These are phyloP conservation scores for Helobdella robusta DNA, from an alignment of 2,888 invertebrate species.

Conservation along the genomic window DNA sequence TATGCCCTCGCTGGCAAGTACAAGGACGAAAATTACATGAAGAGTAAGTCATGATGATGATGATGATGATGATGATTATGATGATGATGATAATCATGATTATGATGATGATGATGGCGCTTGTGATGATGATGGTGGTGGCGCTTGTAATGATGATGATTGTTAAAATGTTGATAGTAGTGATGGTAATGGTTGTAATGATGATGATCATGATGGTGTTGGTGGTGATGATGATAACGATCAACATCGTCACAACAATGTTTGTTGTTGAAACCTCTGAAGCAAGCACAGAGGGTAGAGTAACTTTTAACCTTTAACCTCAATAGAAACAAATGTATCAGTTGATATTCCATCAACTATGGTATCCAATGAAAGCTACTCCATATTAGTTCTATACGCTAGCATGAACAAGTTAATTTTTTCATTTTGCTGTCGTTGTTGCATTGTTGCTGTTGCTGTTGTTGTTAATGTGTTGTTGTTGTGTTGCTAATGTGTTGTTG, in stretches of 20 bases:
- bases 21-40: not conserved
- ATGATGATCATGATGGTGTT: no score
- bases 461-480: not conserved
- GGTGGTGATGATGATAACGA: no score
- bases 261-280: no score
- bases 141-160: no score
- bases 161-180: not conserved
- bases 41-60: not conserved
- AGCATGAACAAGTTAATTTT: constrained; percentile 6
- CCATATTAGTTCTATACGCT: not conserved
- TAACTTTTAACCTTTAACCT: not conserved
- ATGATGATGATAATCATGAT: no score
- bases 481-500: not conserved
- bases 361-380: constrained; percentile 9
- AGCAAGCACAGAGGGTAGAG: no score
- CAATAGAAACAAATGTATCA: constrained; percentile 1
- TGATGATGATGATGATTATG: no score
- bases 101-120: no score
- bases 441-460: not conserved
- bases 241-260: not conserved
- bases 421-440: not conserved
- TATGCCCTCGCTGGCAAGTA: not conserved
- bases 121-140: no score
- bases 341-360: constrained; percentile 12
- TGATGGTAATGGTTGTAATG: no score